phyloP scores from a whole-genome alignment of 2,113 vertebrate species.

The Cichladusa arquata region DNA sequence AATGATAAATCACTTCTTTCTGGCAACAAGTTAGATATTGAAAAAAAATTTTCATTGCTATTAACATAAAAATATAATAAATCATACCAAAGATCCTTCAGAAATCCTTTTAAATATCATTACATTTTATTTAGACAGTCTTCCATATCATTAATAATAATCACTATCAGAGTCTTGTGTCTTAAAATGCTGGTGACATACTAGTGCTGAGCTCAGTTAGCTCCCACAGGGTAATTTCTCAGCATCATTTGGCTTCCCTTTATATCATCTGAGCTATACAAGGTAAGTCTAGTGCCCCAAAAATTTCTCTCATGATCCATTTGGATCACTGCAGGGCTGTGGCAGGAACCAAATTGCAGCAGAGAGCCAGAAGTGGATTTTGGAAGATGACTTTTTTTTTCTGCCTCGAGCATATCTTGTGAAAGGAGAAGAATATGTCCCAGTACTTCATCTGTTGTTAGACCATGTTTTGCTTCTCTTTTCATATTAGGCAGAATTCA shows the following conservation, averaged over 20 bases:
- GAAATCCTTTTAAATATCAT: not conserved
- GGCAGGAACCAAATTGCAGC: not conserved
- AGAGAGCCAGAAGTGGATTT: not conserved
- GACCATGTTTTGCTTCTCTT: not conserved
- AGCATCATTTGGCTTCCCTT: not conserved
- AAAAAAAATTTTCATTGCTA: not conserved
- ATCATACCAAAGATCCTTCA: not conserved
- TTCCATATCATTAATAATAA: not conserved
- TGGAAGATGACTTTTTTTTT: not conserved
- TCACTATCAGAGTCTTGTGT: not conserved
- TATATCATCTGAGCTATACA: not conserved
- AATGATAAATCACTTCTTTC: not conserved
- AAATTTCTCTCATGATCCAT: not conserved
- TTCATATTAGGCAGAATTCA: not conserved
- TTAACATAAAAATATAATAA: not conserved
- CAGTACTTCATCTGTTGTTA: not conserved
- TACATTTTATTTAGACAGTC: not conserved
- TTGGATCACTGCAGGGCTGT: fast-evolving
- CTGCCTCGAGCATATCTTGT: not conserved
- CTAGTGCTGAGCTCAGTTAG: not conserved
- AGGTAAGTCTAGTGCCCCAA: not conserved
- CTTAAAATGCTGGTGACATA: not conserved
- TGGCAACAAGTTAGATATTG: not conserved
- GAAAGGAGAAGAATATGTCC: not conserved
- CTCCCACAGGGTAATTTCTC: not conserved